A percentile compares a stretch with the other conserved stretches of the same genome.
Conservation (phyloP, 1,140 invertebrate species). For the Megalonaias nervosa region DNA sequence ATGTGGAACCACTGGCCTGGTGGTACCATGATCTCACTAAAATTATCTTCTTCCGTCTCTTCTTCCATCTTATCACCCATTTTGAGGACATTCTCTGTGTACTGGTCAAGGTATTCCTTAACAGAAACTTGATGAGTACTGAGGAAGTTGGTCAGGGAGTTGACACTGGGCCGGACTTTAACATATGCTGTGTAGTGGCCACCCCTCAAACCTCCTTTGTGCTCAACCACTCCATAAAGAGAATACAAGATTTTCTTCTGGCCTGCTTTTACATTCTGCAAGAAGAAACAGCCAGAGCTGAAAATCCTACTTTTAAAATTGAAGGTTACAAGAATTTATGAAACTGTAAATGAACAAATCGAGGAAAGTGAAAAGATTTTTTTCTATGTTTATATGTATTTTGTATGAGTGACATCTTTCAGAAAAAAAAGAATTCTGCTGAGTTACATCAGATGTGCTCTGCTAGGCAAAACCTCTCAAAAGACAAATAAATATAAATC, state of each 20-base stretch:
- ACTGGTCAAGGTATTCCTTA: constrained; percentile 52
- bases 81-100: constrained; percentile 41
- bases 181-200: constrained; percentile 97
- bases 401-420: too few relatives aligned
- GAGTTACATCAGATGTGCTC: too few relatives aligned
- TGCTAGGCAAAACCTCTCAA: too few relatives aligned
- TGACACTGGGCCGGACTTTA: constrained; percentile 67
- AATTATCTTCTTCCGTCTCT: constrained; percentile 41
- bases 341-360: too few relatives aligned
- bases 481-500: too few relatives aligned
- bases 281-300: background rate
- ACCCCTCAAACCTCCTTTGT: constrained; percentile 89
- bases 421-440: too few relatives aligned
- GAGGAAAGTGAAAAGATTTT: background rate
- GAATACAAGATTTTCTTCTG: constrained; percentile 83
- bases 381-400: background rate
- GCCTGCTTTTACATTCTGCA: constrained; percentile 60
- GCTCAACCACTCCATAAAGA: constrained; percentile 95
- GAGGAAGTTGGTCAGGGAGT: constrained; percentile 60
- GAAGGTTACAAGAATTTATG: too few relatives aligned
- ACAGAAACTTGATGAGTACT: constrained; percentile 57
- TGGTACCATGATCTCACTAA: constrained; percentile 66
- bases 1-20: constrained; percentile 92
- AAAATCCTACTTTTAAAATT: too few relatives aligned
- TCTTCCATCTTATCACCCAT: constrained; percentile 20